A percentile compares a stretch with the other conserved stretches of the same genome.
Conservation (phyloP, 2,888 invertebrate genomes). For the Pollenia labialis region DNA sequence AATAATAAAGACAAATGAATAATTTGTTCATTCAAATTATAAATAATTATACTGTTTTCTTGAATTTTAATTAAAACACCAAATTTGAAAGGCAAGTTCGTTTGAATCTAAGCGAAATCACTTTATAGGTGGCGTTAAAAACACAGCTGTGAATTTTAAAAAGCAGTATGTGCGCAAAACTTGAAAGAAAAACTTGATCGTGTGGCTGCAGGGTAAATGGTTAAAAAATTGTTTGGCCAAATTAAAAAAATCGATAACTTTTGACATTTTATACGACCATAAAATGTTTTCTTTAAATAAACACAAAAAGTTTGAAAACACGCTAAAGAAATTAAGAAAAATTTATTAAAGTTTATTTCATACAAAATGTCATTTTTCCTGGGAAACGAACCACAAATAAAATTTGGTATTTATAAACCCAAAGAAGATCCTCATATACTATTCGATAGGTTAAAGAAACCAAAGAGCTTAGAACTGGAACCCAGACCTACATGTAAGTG, state of each 20-base stretch:
- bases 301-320: neutral
- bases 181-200: too few relatives aligned
- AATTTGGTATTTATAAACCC: constrained; percentile 73
- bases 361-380: constrained; percentile 44
- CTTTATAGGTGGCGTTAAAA: too few relatives aligned
- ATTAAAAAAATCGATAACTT: constrained; percentile 17
- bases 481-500: constrained; percentile 80
- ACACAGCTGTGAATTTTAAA: too few relatives aligned
- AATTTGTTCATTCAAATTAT: too few relatives aligned
- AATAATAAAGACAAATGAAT: too few relatives aligned
- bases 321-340: neutral
- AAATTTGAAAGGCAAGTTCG: too few relatives aligned
- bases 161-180: too few relatives aligned
- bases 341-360: neutral
- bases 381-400: constrained; percentile 66
- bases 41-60: too few relatives aligned
- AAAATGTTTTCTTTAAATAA: neutral
- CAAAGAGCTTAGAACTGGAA: constrained; percentile 74
- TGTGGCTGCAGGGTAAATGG: too few relatives aligned
- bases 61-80: too few relatives aligned
- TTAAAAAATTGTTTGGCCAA: neutral
- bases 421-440: constrained; percentile 77
- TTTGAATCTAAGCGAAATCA: too few relatives aligned
- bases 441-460: constrained; percentile 78
- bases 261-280: neutral